Conservation (phyloP, 2,797 vertebrate genomes). For the Melanotaenia boesemani region DNA sequence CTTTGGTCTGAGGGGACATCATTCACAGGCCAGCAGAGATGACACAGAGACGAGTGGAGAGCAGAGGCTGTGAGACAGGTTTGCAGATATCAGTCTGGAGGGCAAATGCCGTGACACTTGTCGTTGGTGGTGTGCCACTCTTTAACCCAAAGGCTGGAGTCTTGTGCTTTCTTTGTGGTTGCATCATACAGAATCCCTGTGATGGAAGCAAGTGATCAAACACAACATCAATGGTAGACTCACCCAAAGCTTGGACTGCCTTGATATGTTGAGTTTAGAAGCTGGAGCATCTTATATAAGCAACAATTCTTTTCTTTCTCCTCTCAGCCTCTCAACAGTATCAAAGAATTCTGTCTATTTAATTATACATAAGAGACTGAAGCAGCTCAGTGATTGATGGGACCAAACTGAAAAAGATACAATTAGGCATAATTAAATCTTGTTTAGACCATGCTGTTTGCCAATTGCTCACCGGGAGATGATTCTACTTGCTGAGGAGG, state of each 20-base stretch:
- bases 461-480: slow-evolving; percentile 61
- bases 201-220: slow-evolving; percentile 71
- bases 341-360: slow-evolving; percentile 62
- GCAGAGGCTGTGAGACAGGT: slow-evolving; percentile 45
- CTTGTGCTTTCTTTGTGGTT: slow-evolving; percentile 70
- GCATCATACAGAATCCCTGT: slow-evolving; percentile 70
- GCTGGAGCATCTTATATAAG: slow-evolving; percentile 53
- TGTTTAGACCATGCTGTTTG: slow-evolving; percentile 63
- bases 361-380: slow-evolving; percentile 63
- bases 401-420: slow-evolving; percentile 66
- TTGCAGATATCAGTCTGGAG: slow-evolving; percentile 58
- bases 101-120: slow-evolving; percentile 61
- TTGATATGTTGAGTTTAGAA: slow-evolving; percentile 50
- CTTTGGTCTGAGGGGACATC: slow-evolving; percentile 53
- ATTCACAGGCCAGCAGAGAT: slow-evolving; percentile 51
- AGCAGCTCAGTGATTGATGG: slow-evolving; percentile 66
- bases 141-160: slow-evolving; percentile 40
- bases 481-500: slow-evolving; percentile 66
- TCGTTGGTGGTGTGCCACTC: slow-evolving; percentile 56
- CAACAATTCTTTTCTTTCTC: slow-evolving; percentile 28
- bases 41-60: slow-evolving; percentile 37
- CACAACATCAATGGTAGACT: slow-evolving; percentile 57
- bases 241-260: slow-evolving; percentile 43
- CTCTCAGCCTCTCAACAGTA: slow-evolving; percentile 46
- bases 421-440: slow-evolving; percentile 76